Conservation (phyloP, 92 coral and sea anemone genomes). For the Siderastrea radians region DNA sequence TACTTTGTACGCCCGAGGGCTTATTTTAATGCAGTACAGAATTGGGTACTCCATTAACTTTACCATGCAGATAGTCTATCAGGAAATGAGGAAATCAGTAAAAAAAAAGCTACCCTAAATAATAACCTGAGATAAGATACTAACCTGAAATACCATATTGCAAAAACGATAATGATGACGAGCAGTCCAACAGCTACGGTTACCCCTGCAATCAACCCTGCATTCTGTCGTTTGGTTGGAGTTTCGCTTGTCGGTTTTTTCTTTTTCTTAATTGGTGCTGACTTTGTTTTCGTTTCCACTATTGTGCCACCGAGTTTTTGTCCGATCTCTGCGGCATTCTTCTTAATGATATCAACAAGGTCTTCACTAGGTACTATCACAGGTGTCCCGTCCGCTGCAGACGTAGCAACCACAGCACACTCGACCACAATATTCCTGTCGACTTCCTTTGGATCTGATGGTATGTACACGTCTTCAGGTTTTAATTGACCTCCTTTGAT, state of each 20-base stretch:
- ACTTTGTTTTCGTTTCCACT: not conserved
- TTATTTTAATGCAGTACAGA: no score
- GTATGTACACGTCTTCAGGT: constrained; percentile 10
- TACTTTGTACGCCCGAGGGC: no score
- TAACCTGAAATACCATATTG: constrained; percentile 36
- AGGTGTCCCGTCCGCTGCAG: not conserved
- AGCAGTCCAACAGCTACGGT: not conserved
- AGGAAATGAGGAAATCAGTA: not conserved
- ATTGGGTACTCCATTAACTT: no score
- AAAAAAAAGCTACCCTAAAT: no score
- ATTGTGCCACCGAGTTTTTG: not conserved
- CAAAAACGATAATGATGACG: constrained; percentile 6
- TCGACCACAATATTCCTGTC: constrained; percentile 2
- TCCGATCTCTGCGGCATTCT: constrained; percentile 1
- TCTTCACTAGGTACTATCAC: not conserved
- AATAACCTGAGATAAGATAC: not conserved
- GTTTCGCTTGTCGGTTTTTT: not conserved
- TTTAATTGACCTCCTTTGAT: not conserved
- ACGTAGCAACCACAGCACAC: constrained; percentile 21
- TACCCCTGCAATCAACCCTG: constrained; percentile 25
- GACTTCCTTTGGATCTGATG: constrained; percentile 2
- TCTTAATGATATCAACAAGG: not conserved
- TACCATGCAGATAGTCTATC: no score
- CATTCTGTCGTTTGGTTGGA: not conserved
- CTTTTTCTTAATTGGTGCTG: not conserved